Evolutionary conservation across 2,888 invertebrate species (phyloP), one percentile per base, ranked within the genome.

Genomic region (Mechanitis mazaeus): DNA sequence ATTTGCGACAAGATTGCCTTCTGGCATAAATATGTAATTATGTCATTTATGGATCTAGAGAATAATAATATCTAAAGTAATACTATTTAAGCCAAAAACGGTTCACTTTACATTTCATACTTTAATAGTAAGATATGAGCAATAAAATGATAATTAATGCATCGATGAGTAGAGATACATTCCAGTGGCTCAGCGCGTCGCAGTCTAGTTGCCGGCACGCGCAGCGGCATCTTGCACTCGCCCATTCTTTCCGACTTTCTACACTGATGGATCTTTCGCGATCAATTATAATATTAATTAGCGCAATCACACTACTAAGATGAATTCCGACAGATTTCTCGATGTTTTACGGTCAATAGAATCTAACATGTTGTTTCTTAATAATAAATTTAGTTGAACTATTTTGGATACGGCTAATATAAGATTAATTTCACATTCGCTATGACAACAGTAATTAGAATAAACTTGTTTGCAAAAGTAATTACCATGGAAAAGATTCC

Each of bases 281-380:
- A 81, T 77, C 85, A 87, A 89, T 89, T 90, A 89, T 84, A 87
- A 87, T 90, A 88, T 90, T 88, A 90, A 88, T 87, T 85, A 87
- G 87, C 81, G 83, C 85, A 85, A 84, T 84, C 86, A 80, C 81
- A 84, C 79, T 77, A 76, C 77, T 75, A 71, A 82, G 81, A 82
- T 81, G 84, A 83, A 80, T 83, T 82, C 82, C 79, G 74, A 78
- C 77, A 80, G 79, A 83, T 85, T 85, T 85, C 82, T 83, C 81
- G 81, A 77, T 75, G 60, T 65, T 61, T 59, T 57, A 56, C 47
- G 47, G 57, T 9, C 57, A 58, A 55, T 54, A 20, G 57, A 61
- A 42, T 45, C 20, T 59, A 31, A 53, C 47, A 64, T 60, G 60
- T 55, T 62, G 42, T 42, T 9, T 42, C 11, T 1, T 42, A 9